These are phyloP conservation scores for Nycticorax nycticorax DNA, from an alignment of 2,113 vertebrate species.

Conservation along the genomic window DNA sequence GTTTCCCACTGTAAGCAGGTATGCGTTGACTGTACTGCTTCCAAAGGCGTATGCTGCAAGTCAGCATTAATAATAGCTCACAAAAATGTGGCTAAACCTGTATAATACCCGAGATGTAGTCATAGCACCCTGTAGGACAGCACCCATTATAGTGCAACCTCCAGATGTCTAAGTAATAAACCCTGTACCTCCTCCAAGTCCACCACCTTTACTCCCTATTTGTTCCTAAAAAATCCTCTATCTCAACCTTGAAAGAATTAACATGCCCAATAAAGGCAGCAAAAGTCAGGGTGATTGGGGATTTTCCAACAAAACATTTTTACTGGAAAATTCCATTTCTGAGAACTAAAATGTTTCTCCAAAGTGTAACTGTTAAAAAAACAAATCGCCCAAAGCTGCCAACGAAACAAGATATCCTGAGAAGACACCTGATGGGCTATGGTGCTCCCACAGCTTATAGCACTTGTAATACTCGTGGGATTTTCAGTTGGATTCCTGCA, in stretches of 20 bases:
- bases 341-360: background rate
- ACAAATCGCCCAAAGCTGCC: background rate
- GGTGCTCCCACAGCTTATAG: background rate
- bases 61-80: slow-evolving; percentile 50
- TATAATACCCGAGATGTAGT: slow-evolving; percentile 25
- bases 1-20: slow-evolving; percentile 63
- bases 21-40: slow-evolving; percentile 44
- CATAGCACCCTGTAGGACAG: background rate
- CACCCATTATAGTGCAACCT: background rate
- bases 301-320: background rate
- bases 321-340: background rate
- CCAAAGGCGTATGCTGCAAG: slow-evolving; percentile 66
- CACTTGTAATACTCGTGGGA: background rate
- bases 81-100: slow-evolving; percentile 68
- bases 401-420: background rate
- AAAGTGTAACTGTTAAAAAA: background rate
- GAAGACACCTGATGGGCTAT: background rate
- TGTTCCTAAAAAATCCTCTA: background rate
- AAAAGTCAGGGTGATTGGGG: background rate
- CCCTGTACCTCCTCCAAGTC: background rate
- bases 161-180: background rate
- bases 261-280: background rate
- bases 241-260: background rate
- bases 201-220: background rate
- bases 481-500: background rate